A percentile compares a stretch with the other conserved stretches of the same genome.
Evolutionary conservation across 1,140 invertebrate genomes (phyloP).

Genomic region (Metaphire vulgaris): DNA sequence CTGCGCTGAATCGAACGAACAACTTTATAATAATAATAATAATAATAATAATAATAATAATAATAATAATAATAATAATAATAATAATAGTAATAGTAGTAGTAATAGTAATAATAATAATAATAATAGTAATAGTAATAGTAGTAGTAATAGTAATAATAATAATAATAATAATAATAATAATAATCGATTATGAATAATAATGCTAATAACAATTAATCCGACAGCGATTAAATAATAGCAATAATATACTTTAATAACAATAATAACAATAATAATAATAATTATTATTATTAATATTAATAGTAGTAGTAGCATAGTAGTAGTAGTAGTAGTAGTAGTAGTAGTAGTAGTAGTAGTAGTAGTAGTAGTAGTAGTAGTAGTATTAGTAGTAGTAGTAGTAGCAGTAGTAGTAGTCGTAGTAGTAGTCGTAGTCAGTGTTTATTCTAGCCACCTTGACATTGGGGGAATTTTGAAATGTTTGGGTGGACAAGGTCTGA

Average conservation of each 20-base stretch:
- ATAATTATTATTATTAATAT: background rate
- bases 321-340: constrained; percentile 3
- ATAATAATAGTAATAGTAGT: background rate
- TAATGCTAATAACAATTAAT: background rate
- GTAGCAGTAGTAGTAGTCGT: background rate
- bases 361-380: constrained; percentile 2
- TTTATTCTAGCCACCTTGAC: background rate
- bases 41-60: background rate
- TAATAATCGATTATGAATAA: background rate
- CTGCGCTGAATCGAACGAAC: constrained; percentile 32
- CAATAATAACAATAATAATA: background rate
- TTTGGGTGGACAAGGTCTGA: too few species aligned
- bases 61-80: background rate
- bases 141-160: background rate
- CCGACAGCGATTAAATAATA: too few species aligned
- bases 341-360: constrained; percentile 2
- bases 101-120: background rate
- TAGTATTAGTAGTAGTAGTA: background rate
- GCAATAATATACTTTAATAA: background rate
- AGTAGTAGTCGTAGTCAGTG: background rate
- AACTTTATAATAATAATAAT: background rate
- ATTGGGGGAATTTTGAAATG: too few species aligned
- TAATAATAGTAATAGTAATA: background rate
- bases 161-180: background rate
- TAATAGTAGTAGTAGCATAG: background rate